A percentile compares a stretch with the other conserved stretches of the same genome.
phyloP scores from a whole-genome alignment of 2,113 vertebrate species.

The Actenoides hombroni region DNA sequence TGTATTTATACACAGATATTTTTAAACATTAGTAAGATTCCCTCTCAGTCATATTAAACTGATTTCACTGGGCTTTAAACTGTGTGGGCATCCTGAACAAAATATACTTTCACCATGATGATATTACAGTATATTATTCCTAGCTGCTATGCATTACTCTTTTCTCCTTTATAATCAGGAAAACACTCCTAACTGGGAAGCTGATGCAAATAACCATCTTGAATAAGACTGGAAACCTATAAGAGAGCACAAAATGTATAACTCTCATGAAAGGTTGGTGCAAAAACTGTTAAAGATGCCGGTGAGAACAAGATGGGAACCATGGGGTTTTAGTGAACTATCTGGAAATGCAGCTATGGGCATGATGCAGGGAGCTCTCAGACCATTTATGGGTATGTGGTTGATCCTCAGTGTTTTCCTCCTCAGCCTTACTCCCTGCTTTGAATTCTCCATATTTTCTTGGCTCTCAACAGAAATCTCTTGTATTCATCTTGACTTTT shows the following conservation, averaged over 20 bases:
- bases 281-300: neutral
- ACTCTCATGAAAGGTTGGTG: neutral
- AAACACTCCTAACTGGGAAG: too few species aligned
- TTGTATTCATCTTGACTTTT: neutral
- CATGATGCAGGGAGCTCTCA: neutral
- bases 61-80: neutral
- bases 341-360: neutral
- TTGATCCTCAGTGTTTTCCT: neutral
- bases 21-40: too few species aligned
- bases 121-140: neutral
- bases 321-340: rapidly evolving
- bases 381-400: neutral
- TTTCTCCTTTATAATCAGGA: neutral
- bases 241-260: neutral
- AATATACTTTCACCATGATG: neutral
- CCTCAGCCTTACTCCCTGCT: neutral
- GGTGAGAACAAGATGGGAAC: neutral
- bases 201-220: neutral
- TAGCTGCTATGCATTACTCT: neutral
- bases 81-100: neutral
- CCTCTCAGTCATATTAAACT: neutral
- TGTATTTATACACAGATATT: too few species aligned
- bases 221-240: neutral
- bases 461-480: neutral
- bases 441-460: neutral